Base-by-base conservation (phyloP, 2,113 vertebrate genomes). In the Ctenomys sociabilis region DNA sequence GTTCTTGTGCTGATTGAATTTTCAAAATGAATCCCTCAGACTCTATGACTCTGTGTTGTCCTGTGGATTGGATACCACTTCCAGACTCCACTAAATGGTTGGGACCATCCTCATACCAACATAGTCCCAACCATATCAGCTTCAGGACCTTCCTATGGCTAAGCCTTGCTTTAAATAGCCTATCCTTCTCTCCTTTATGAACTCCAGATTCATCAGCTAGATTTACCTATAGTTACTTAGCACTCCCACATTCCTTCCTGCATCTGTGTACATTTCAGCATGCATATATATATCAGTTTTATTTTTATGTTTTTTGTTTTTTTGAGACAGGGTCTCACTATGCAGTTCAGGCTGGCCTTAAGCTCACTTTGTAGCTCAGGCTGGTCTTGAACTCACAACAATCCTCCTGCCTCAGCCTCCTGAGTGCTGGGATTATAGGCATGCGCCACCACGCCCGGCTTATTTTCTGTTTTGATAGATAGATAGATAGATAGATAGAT, bases 391-490 rank as follows among this genome's bases (percentile, higher is more conserved):
- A n/a, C n/a, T n/a, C n/a, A n/a, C n/a, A n/a, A n/a, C n/a, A n/a
- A n/a, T n/a, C n/a, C n/a, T n/a, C n/a, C n/a, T n/a, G n/a, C n/a
- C n/a, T n/a, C n/a, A n/a, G n/a, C n/a, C n/a, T n/a, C n/a, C n/a
- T n/a, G n/a, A n/a, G n/a, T n/a, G n/a, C n/a, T n/a, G n/a, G n/a
- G n/a, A n/a, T n/a, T n/a, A n/a, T n/a, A n/a, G n/a, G n/a, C n/a
- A n/a, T n/a, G n/a, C n/a, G n/a, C n/a, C n/a, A n/a, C n/a, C n/a
- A n/a, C n/a, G n/a, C n/a, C n/a, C n/a, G n/a, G n/a, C n/a, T n/a
- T n/a, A n/a, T n/a, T 85, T 86, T 93, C 75, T 90, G 91, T 88
- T 61, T 75, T 88, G 32, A 63, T 88, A 13, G 61, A 52, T 49
- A 57, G 57, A 80, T 96, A 70, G 24, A n/a, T n/a, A n/a, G 49